phyloP scores from a whole-genome alignment of 2,888 invertebrate genomes.

The Mythimna albipuncta region DNA sequence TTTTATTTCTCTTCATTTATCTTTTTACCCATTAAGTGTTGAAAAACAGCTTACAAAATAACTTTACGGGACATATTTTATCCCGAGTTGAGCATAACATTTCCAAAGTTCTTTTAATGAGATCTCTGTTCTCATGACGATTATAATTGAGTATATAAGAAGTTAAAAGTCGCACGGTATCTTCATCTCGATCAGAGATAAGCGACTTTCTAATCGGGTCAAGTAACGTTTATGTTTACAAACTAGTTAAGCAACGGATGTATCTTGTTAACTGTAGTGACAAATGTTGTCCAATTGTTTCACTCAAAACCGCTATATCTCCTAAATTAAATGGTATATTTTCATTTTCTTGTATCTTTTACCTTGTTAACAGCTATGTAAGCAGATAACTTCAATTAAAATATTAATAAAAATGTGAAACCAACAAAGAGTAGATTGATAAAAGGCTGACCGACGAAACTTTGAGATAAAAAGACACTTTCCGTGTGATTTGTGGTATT shows the following conservation, averaged over 20 bases:
- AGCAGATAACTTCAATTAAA: constrained; percentile 41
- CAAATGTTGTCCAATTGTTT: constrained; percentile 77
- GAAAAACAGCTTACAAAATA: constrained; percentile 37
- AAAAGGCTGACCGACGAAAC: constrained; percentile 13
- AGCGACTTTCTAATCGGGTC: constrained; percentile 85
- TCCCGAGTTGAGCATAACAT: constrained; percentile 48
- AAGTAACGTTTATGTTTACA: constrained; percentile 84
- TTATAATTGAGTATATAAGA: constrained; percentile 74
- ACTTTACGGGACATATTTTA: constrained; percentile 34
- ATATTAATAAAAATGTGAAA: constrained; percentile 36
- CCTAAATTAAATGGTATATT: constrained; percentile 45
- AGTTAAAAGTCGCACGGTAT: constrained; percentile 79
- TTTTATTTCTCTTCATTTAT: too few relatives aligned
- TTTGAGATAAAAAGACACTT: constrained; percentile 45
- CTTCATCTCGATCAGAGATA: constrained; percentile 84
- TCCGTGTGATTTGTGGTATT: constrained; percentile 45
- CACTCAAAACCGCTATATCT: constrained; percentile 48
- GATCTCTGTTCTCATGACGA: constrained; percentile 63
- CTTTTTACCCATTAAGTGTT: too few relatives aligned
- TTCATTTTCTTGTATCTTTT: constrained; percentile 24
- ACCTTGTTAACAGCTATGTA: constrained; percentile 31
- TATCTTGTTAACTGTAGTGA: constrained; percentile 73
- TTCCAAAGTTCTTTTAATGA: constrained; percentile 59
- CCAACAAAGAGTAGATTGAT: constrained; percentile 26
- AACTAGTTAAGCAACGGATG: constrained; percentile 83